Percentiles rank a stretch among this genome's conserved stretches.
These are phyloP conservation scores for Myopa tessellatipennis DNA, from an alignment of 2,888 invertebrate species.

Conservation along the genomic window DNA sequence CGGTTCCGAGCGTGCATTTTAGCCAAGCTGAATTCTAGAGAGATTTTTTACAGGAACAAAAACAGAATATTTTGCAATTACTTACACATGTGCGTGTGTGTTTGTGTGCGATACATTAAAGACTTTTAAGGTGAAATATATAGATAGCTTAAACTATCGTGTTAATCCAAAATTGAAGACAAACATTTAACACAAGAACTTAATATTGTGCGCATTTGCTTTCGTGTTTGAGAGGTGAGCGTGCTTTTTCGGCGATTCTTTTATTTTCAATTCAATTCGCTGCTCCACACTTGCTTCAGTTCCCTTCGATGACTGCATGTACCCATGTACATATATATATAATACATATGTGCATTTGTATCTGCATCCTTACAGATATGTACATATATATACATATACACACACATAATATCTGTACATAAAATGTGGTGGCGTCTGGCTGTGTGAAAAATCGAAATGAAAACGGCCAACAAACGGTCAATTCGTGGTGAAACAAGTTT, in stretches of 20 bases:
- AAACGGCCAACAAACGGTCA: neutral
- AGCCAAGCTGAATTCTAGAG: conserved; percentile 15
- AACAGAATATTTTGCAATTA: neutral
- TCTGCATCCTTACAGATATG: neutral
- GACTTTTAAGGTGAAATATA: neutral
- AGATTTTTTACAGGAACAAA: conserved; percentile 7
- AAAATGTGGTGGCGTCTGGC: conserved; percentile 13
- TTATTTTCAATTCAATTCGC: neutral
- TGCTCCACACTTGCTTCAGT: neutral
- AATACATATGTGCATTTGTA: neutral
- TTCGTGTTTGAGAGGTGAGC: conserved; percentile 43
- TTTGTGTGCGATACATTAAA: conserved; percentile 6
- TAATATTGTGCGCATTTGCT: conserved; percentile 23
- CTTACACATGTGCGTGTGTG: neutral
- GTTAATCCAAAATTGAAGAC: no score
- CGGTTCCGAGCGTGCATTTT: conserved; percentile 54
- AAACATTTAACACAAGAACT: neutral
- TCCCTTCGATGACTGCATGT: conserved; percentile 11
- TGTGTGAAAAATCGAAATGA: conserved; percentile 36
- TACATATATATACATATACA: conserved; percentile 1
- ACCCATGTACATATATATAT: conserved; percentile 11
- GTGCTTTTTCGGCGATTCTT: neutral
- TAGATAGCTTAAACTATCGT: neutral
- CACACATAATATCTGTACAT: neutral
- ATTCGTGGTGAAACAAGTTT: neutral